Evolutionary conservation across 2,113 vertebrate species (phyloP).

Genomic region (Nesoenas mayeri): DNA sequence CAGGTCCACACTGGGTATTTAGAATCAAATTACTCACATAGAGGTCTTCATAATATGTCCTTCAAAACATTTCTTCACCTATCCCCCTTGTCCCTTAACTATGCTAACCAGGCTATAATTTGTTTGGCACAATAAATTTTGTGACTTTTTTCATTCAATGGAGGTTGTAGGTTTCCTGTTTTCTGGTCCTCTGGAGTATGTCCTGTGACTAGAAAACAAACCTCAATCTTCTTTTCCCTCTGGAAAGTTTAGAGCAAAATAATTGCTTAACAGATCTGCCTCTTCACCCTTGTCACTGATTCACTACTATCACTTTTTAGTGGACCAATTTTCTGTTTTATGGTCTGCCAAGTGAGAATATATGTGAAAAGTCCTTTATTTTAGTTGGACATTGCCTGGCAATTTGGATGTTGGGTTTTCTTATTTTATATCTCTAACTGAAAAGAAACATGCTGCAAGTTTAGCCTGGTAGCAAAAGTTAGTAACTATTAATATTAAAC

Average conservation of each 20-base stretch:
- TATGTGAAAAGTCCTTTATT: conserved; percentile 51
- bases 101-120: not conserved
- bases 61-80: not conserved
- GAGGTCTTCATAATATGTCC: not conserved
- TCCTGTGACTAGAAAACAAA: conserved; percentile 6
- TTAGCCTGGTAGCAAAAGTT: not conserved
- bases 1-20: not conserved
- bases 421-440: conserved; percentile 38
- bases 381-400: conserved; percentile 22
- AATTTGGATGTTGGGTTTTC: conserved; percentile 18
- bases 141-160: not conserved
- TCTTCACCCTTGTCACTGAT: conserved; percentile 23
- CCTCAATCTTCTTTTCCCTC: conserved; percentile 38
- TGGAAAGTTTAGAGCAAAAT: conserved; percentile 49
- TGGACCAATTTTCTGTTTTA: conserved; percentile 75
- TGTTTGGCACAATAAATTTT: not conserved
- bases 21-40: conserved; percentile 14
- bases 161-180: not conserved
- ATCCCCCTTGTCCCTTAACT: not conserved
- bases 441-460: conserved; percentile 1
- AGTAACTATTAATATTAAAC: conserved; percentile 3
- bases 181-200: not conserved
- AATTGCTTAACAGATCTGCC: conserved; percentile 58
- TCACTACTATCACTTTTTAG: conserved; percentile 67
- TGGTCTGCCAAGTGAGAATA: conserved; percentile 57